Evolutionary conservation across 2,888 invertebrate species (phyloP).

Genomic region (Blera fallax): DNA sequence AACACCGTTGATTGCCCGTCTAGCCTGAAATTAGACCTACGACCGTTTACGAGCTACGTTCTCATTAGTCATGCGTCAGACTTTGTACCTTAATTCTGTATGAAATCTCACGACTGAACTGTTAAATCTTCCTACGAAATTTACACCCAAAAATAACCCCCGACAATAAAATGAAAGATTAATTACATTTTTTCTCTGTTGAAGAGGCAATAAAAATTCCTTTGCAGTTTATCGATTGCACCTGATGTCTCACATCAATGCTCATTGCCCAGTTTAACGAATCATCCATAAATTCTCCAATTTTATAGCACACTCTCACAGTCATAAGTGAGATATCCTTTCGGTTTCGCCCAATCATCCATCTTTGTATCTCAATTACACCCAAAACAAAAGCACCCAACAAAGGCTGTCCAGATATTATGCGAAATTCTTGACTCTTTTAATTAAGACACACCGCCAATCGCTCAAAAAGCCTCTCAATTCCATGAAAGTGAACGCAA

Average conservation of each 20-base stretch:
- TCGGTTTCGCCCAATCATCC: conserved; percentile 15
- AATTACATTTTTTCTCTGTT: conserved; percentile 7
- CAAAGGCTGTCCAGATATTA: neutral
- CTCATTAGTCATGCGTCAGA: no score
- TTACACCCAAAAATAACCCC: neutral
- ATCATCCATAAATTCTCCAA: conserved; percentile 3
- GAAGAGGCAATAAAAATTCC: conserved; percentile 15
- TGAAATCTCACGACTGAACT: neutral
- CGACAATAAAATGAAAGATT: conserved; percentile 13
- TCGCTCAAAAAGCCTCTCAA: neutral
- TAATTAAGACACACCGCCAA: conserved; percentile 16
- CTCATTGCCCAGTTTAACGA: neutral
- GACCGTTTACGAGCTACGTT: no score
- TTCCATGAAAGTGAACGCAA: conserved; percentile 56
- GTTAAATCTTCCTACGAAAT: neutral
- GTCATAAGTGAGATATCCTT: conserved; percentile 16
- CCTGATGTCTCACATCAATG: conserved; percentile 13
- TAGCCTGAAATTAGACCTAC: no score
- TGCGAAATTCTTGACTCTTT: conserved; percentile 24
- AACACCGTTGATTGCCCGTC: no score
- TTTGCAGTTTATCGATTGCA: conserved; percentile 21
- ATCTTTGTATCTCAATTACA: neutral
- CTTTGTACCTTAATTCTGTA: neutral
- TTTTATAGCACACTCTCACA: neutral
- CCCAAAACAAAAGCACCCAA: conserved; percentile 1